phyloP scores from a whole-genome alignment of 2,797 vertebrate species.

The Dicrostonyx torquatus region DNA sequence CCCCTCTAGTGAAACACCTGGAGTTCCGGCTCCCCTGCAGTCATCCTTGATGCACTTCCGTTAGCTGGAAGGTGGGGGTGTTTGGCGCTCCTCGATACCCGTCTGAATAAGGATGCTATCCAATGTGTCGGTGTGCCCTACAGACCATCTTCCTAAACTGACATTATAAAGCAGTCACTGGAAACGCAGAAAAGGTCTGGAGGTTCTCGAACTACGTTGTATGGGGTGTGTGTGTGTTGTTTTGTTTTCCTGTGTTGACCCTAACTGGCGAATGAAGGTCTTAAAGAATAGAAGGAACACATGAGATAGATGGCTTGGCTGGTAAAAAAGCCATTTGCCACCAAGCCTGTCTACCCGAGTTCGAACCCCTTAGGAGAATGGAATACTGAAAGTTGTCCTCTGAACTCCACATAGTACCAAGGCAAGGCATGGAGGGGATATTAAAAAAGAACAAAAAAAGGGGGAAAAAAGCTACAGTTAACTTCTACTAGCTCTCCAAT shows the following conservation, averaged over 20 bases:
- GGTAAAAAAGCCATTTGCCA: background rate
- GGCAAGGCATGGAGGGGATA: background rate
- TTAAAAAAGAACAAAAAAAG: background rate
- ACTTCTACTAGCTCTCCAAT: background rate
- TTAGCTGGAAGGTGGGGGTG: background rate
- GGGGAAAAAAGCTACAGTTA: background rate
- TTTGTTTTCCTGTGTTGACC: background rate
- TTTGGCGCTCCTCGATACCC: slow-evolving; percentile 60
- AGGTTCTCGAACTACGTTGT: background rate
- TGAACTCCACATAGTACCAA: background rate
- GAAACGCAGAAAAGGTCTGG: background rate
- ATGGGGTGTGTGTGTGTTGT: background rate
- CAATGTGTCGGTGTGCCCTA: background rate
- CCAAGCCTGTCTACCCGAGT: background rate
- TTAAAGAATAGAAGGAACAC: background rate
- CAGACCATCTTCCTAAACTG: slow-evolving; percentile 5
- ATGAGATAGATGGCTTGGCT: background rate
- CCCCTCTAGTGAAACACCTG: slow-evolving; percentile 74
- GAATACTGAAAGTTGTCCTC: background rate
- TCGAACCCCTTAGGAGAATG: background rate
- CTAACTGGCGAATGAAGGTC: background rate
- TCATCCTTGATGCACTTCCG: slow-evolving; percentile 6
- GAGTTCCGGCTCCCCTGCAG: slow-evolving; percentile 44
- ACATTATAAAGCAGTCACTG: slow-evolving; percentile 12
- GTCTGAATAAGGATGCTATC: slow-evolving; percentile 49